Evolutionary conservation across 2,888 invertebrate species (phyloP).

Genomic region (Phorcus lineatus): DNA sequence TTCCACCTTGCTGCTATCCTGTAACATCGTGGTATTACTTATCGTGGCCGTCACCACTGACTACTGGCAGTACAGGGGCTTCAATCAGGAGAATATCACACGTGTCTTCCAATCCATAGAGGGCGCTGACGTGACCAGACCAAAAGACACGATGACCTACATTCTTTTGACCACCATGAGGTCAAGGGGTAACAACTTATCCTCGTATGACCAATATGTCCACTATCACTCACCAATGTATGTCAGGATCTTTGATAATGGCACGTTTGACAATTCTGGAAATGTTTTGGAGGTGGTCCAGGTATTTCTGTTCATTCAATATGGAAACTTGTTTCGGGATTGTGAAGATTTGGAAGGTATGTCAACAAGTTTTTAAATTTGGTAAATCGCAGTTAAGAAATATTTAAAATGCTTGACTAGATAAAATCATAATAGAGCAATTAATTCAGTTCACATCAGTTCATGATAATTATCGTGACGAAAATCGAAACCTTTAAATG

Average conservation of each 20-base stretch:
- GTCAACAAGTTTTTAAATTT: background rate
- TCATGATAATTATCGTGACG: too few species aligned
- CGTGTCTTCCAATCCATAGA: constrained; percentile 40
- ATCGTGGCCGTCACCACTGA: constrained; percentile 67
- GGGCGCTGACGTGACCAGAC: constrained; percentile 44
- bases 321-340: constrained; percentile 66
- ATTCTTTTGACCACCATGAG: background rate
- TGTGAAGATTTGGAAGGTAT: constrained; percentile 69
- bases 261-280: background rate
- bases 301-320: constrained; percentile 58
- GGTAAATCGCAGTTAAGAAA: too few species aligned
- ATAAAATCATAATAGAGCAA: too few species aligned
- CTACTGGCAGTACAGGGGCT: constrained; percentile 68
- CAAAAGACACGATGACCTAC: constrained; percentile 56
- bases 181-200: background rate
- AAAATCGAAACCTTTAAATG: too few species aligned
- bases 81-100: constrained; percentile 49
- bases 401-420: too few species aligned
- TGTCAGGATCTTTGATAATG: constrained; percentile 31
- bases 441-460: too few species aligned
- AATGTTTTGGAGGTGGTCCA: background rate
- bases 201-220: constrained; percentile 27
- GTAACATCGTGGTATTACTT: constrained; percentile 64
- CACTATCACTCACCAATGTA: constrained; percentile 56
- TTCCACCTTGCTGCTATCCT: constrained; percentile 65